phyloP scores from a whole-genome alignment of 1,140 invertebrate genomes.

The Chymomyza costata region DNA sequence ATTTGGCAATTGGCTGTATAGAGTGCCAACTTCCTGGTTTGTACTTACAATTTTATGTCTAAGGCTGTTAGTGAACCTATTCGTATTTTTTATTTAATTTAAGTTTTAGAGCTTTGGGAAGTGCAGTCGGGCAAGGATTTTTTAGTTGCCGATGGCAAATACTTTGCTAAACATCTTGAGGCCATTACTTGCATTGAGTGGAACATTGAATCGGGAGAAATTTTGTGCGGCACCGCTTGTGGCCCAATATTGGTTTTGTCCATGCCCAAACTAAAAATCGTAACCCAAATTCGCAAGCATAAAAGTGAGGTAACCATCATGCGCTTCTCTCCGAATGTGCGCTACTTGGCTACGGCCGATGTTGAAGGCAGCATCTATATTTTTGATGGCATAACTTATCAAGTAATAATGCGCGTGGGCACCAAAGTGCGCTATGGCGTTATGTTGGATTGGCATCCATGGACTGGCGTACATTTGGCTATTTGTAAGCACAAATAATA shows the following conservation, averaged over 20 bases:
- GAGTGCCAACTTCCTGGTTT: conserved; percentile 42
- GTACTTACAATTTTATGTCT: neutral
- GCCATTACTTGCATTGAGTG: conserved; percentile 56
- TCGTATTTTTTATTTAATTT: neutral
- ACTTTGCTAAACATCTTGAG: conserved; percentile 29
- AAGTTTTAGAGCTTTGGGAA: conserved; percentile 63
- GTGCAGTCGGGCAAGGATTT: conserved; percentile 32
- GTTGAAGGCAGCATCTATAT: conserved; percentile 45
- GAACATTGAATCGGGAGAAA: conserved; percentile 34
- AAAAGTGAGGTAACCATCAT: conserved; percentile 39
- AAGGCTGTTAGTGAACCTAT: too few relatives aligned
- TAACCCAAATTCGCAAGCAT: conserved; percentile 30
- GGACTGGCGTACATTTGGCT: conserved; percentile 56
- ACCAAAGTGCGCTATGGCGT: conserved; percentile 12
- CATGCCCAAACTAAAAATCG: conserved; percentile 17
- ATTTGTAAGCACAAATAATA: conserved; percentile 41
- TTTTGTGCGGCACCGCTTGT: conserved; percentile 49
- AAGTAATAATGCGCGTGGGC: conserved; percentile 15
- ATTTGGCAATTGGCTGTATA: conserved; percentile 56
- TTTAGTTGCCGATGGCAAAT: conserved; percentile 42
- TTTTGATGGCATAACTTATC: conserved; percentile 34
- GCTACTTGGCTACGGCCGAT: conserved; percentile 63
- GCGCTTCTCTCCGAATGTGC: conserved; percentile 44
- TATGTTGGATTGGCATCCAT: conserved; percentile 69
- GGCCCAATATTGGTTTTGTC: conserved; percentile 41